Percentiles rank a stretch among this genome's conserved stretches.
Conservation (phyloP, 2,797 vertebrate genomes). For the Rhinoraja longicauda region DNA sequence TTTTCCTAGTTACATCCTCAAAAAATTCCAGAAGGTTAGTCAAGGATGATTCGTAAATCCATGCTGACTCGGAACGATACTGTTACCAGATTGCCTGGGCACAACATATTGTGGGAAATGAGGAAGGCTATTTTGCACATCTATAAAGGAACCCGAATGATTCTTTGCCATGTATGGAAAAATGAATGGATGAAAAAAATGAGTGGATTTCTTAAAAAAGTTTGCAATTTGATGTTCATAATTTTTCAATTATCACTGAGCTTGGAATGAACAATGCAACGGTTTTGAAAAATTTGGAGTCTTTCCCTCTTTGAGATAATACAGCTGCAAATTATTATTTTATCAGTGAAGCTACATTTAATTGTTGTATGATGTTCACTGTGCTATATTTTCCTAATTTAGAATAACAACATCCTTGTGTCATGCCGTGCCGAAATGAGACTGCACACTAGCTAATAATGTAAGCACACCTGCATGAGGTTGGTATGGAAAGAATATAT, state of each 20-base stretch:
- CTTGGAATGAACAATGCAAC: no score
- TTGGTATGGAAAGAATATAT: not conserved
- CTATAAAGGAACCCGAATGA: not conserved
- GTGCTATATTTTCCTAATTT: not conserved
- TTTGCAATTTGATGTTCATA: not conserved
- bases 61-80: no score
- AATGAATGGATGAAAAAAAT: not conserved
- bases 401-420: not conserved
- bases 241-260: not conserved
- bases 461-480: not conserved
- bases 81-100: not conserved
- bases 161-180: not conserved
- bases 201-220: not conserved
- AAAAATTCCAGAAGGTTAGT: no score
- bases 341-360: not conserved
- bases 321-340: not conserved
- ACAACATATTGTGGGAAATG: not conserved
- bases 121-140: not conserved
- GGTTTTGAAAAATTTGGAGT: not conserved
- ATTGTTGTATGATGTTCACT: not conserved
- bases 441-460: not conserved
- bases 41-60: no score
- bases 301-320: not conserved
- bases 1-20: no score
- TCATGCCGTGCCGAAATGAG: not conserved